These are phyloP conservation scores for Crematogaster levior DNA, from an alignment of 2,888 invertebrate species.

Conservation along the genomic window DNA sequence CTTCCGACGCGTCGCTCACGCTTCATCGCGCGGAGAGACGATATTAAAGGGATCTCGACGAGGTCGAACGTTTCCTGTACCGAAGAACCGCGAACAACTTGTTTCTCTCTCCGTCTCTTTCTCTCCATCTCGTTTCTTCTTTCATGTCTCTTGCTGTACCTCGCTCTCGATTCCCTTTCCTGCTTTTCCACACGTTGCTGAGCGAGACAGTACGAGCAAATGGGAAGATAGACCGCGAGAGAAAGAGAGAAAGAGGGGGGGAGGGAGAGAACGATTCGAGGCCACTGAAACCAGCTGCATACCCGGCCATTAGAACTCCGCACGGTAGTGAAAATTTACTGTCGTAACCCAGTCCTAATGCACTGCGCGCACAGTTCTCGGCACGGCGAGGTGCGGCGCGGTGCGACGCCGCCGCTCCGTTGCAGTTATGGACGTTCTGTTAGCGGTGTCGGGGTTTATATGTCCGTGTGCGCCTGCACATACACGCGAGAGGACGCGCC, in stretches of 20 bases:
- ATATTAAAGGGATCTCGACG: slow-evolving; percentile 80
- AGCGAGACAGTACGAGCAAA: slow-evolving; percentile 19
- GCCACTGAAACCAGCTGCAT: slow-evolving; percentile 85
- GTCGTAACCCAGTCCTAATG: slow-evolving; percentile 85
- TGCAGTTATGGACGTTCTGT: slow-evolving; percentile 82
- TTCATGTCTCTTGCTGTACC: slow-evolving; percentile 5
- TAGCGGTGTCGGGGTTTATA: slow-evolving; percentile 63
- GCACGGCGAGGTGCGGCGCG: slow-evolving; percentile 41
- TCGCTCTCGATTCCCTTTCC: slow-evolving; percentile 28
- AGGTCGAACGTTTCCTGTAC: slow-evolving; percentile 74
- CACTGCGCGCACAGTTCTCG: slow-evolving; percentile 74
- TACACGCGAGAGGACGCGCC: slow-evolving; percentile 41
- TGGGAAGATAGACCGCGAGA: slow-evolving; percentile 20
- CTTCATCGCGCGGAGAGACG: slow-evolving; percentile 59
- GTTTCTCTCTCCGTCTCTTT: slow-evolving; percentile 65
- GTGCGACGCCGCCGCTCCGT: slow-evolving; percentile 68
- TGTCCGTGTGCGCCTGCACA: slow-evolving; percentile 16
- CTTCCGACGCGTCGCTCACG: slow-evolving; percentile 52
- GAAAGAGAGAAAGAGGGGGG: slow-evolving; percentile 42
- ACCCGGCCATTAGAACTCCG: slow-evolving; percentile 85
- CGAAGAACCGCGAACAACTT: slow-evolving; percentile 83
- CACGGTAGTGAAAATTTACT: slow-evolving; percentile 85
- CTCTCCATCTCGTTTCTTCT: neutral
- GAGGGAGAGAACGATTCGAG: slow-evolving; percentile 76
- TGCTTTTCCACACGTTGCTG: slow-evolving; percentile 36